These are phyloP conservation scores for Conchocele bisecta DNA, from an alignment of 2,888 invertebrate genomes.

Conservation along the genomic window DNA sequence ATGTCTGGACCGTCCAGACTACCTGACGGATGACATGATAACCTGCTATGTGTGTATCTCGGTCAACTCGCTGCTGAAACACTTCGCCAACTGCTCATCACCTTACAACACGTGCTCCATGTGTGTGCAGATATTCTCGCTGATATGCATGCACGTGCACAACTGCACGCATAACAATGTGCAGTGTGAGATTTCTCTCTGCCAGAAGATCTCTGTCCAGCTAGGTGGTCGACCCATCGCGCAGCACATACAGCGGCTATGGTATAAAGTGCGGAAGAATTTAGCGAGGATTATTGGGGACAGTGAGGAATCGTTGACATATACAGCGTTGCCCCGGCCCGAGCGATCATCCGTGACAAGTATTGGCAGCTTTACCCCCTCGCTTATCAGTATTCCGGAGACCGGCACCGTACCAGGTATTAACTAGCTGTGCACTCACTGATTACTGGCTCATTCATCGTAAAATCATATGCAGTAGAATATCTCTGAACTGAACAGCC, in stretches of 20 bases:
- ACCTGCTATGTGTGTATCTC: constrained; percentile 32
- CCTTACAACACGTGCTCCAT: constrained; percentile 32
- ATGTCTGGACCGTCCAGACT: constrained; percentile 14
- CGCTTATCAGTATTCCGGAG: neutral
- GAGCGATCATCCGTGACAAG: neutral
- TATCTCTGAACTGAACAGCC: too few relatives aligned
- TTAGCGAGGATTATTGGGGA: constrained; percentile 42
- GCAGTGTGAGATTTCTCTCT: constrained; percentile 21
- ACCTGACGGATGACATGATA: constrained; percentile 32
- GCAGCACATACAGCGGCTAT: constrained; percentile 32
- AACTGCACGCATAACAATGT: constrained; percentile 27
- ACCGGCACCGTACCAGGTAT: too few relatives aligned
- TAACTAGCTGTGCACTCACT: too few relatives aligned
- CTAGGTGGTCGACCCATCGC: constrained; percentile 11
- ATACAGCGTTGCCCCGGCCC: neutral
- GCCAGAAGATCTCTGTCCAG: constrained; percentile 13
- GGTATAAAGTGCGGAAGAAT: constrained; percentile 44
- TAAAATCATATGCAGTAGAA: too few relatives aligned
- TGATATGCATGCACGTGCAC: constrained; percentile 51
- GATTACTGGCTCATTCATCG: too few relatives aligned
- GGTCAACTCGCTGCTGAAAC: constrained; percentile 44
- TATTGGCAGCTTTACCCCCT: neutral
- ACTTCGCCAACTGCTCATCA: constrained; percentile 51
- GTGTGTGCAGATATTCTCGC: constrained; percentile 54
- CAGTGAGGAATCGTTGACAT: neutral